A percentile compares a stretch with the other conserved stretches of the same genome.
Evolutionary conservation across 2,888 invertebrate species (phyloP).

Genomic region (Phortica okadai): DNA sequence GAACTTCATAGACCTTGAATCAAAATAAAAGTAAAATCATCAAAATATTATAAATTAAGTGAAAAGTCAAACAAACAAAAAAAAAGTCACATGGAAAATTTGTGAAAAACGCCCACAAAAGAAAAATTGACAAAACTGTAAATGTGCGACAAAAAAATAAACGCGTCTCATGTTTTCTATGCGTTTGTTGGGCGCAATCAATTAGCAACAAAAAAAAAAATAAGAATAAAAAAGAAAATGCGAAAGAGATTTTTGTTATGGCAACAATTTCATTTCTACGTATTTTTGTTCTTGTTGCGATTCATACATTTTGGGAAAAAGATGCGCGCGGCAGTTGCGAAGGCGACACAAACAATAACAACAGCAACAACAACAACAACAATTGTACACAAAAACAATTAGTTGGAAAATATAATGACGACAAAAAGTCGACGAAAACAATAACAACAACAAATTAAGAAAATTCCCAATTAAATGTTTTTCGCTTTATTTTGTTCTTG

Average conservation of each 20-base stretch:
- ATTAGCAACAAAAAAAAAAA: slow-evolving; percentile 22
- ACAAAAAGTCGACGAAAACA: slow-evolving; percentile 9
- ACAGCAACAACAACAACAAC: slow-evolving; percentile 5
- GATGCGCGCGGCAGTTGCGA: too few species aligned
- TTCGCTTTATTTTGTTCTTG: background rate
- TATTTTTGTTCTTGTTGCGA: too few species aligned
- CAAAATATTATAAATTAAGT: background rate
- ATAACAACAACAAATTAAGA: background rate
- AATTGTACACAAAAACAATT: slow-evolving; percentile 14
- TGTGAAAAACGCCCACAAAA: background rate
- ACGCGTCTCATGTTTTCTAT: slow-evolving; percentile 8
- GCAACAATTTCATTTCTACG: background rate
- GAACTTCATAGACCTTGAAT: slow-evolving; percentile 19
- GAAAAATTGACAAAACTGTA: background rate
- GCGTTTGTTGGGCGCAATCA: slow-evolving; percentile 3
- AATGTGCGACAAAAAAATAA: background rate
- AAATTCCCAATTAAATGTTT: background rate
- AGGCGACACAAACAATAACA: background rate
- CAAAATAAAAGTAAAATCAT: background rate
- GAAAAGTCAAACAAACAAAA: background rate
- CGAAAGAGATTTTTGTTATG: background rate
- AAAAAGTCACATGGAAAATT: slow-evolving; percentile 25
- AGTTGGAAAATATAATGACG: slow-evolving; percentile 15
- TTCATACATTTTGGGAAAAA: too few species aligned
- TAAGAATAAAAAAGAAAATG: background rate